Conservation (phyloP, 2,113 vertebrate genomes). For the Lasiurus cinereus region DNA sequence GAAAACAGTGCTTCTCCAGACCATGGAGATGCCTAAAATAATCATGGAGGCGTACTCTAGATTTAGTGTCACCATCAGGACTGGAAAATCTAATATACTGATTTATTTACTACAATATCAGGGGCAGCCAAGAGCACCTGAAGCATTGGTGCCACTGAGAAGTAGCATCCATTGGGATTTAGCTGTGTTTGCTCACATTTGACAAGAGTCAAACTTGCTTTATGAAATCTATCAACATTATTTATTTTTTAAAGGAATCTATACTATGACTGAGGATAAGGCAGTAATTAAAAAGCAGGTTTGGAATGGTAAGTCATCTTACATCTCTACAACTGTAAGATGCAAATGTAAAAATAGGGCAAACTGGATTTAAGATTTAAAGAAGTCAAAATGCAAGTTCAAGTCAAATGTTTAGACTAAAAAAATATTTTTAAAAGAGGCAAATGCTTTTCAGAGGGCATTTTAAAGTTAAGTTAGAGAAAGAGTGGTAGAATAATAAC, state of each 20-base stretch:
- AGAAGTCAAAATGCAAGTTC: conserved; percentile 36
- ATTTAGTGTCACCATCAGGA: background rate
- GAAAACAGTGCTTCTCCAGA: background rate
- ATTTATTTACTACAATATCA: background rate
- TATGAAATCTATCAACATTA: background rate
- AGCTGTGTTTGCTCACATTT: background rate
- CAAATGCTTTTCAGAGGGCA: background rate
- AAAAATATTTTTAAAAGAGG: background rate
- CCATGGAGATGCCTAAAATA: background rate
- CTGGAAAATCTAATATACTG: background rate
- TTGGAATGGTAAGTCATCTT: background rate
- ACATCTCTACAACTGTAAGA: background rate
- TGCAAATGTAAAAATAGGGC: background rate
- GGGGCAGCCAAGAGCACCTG: background rate
- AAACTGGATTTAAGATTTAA: background rate
- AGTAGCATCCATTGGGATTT: background rate
- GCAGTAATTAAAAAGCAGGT: background rate
- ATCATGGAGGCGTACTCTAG: background rate
- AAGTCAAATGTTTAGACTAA: background rate
- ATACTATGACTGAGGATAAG: background rate
- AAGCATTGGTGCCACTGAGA: background rate
- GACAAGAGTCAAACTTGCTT: background rate
- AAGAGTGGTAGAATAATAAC: background rate
- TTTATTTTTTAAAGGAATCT: background rate
- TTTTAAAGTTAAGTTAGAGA: background rate